Evolutionary conservation across 2,113 vertebrate genomes (phyloP).

Genomic region (Poeciliopsis retropinna): DNA sequence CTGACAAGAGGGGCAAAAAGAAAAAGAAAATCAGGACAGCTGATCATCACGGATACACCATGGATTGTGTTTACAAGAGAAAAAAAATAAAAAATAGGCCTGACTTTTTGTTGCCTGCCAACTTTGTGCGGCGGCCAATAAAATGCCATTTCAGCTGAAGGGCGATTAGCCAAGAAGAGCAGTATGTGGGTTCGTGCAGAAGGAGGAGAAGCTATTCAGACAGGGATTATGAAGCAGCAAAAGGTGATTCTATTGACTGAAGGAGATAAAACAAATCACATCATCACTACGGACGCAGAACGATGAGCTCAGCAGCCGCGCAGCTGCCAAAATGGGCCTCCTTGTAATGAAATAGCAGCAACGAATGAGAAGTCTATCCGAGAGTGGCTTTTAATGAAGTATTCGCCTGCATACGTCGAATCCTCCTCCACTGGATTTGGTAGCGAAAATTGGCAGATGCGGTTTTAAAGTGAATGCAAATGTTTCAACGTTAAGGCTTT

Average conservation of each 20-base stretch:
- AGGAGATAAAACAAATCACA: slow-evolving; percentile 56
- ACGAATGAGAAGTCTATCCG: slow-evolving; percentile 29
- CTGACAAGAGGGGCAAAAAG: slow-evolving; percentile 29
- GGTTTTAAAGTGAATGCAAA: slow-evolving; percentile 44
- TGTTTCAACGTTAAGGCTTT: slow-evolving; percentile 53
- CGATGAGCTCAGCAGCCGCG: slow-evolving; percentile 22
- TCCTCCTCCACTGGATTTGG: slow-evolving; percentile 31
- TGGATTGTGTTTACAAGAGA: slow-evolving; percentile 28
- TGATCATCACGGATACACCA: slow-evolving; percentile 49
- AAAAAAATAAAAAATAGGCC: neutral
- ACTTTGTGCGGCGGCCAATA: slow-evolving; percentile 22
- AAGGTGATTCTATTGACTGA: slow-evolving; percentile 62
- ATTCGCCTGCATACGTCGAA: slow-evolving; percentile 33
- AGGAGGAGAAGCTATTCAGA: slow-evolving; percentile 27
- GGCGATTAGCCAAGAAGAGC: slow-evolving; percentile 40
- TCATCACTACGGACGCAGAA: slow-evolving; percentile 21
- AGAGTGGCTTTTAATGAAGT: slow-evolving; percentile 54
- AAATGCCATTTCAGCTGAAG: slow-evolving; percentile 63
- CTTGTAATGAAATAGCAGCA: slow-evolving; percentile 37
- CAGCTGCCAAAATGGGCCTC: slow-evolving; percentile 28
- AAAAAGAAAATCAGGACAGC: slow-evolving; percentile 34
- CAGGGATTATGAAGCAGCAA: slow-evolving; percentile 43
- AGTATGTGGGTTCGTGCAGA: slow-evolving; percentile 38
- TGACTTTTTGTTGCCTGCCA: slow-evolving; percentile 25
- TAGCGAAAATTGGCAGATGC: slow-evolving; percentile 5